Base-by-base conservation (phyloP, 1,140 invertebrate species). In the Protaetia brevitarsis region DNA sequence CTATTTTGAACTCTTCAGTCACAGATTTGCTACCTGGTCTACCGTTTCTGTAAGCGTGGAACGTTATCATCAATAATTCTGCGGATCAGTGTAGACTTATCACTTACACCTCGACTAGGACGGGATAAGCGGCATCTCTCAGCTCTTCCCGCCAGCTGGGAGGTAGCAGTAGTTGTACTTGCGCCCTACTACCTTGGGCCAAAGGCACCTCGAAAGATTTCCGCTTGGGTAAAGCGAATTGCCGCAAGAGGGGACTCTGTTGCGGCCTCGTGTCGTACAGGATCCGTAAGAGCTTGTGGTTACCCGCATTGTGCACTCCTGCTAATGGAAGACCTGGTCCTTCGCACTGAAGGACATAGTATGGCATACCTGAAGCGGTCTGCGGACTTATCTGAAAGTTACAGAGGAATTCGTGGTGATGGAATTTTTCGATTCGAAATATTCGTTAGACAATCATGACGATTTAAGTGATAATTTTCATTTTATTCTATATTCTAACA, bases 11-110 rank as follows among this genome's bases (percentile, higher is more conserved):
- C 76, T 90, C 86, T 66, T 95, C 91, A 0, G 90, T 92, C 28
- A 96, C 93, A 29, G 89, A 86, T 74, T 94, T 92, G 66, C 89
- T 91, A 11, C 93, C 94, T 8, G 95, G 95, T 26, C 92, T 87
- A 30, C 92, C 95, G 79, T 97, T 95, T 36, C 93, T 94, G 79
- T 59, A 16, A 11, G 0, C n/a, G n/a, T n/a, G n/a, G n/a, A n/a
- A n/a, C n/a, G n/a, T n/a, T n/a, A n/a, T n/a, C n/a, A 29, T 29
- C 13, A 0, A 29, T n/a, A 13, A 59, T 11, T 19, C 3, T 56
- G 26, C 5, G 16, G 19, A 23, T 23, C 13, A 19, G n/a, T n/a
- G 51, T 56, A 3, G 1, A 19, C 13, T 56, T 13, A 13, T n/a
- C 60, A 80, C 86, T 82, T 82, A 90, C 83, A 93, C 90, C 81